A percentile compares a stretch with the other conserved stretches of the same genome.
phyloP scores from a whole-genome alignment of 1,140 invertebrate genomes.

The Cyclina sinensis region DNA sequence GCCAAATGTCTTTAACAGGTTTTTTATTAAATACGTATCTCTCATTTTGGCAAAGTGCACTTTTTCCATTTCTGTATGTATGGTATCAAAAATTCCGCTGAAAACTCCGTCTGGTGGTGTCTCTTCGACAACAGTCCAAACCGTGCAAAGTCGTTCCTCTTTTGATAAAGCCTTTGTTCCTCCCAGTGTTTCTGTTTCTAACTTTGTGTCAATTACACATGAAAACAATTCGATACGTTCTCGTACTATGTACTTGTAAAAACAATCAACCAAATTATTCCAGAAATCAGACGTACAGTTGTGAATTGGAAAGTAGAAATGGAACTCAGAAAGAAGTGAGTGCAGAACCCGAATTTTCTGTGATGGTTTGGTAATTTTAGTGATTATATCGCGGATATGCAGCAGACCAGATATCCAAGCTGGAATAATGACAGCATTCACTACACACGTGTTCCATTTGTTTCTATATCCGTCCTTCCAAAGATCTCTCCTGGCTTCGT shows the following conservation, averaged over 20 bases:
- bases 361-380: background rate
- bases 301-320: conserved; percentile 57
- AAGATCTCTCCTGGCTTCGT: conserved; percentile 81
- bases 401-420: conserved; percentile 73
- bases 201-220: background rate
- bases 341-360: background rate
- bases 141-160: background rate
- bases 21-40: background rate
- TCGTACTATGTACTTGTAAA: background rate
- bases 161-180: background rate
- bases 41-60: background rate
- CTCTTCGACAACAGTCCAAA: background rate
- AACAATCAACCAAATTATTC: conserved; percentile 16
- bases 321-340: conserved; percentile 6
- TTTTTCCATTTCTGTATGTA: background rate
- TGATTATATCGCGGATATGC: conserved; percentile 23
- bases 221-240: background rate
- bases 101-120: background rate
- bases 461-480: conserved; percentile 74
- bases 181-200: background rate
- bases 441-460: conserved; percentile 60
- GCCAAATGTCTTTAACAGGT: conserved; percentile 51
- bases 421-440: conserved; percentile 70
- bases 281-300: conserved; percentile 35
- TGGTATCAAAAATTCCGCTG: background rate